Evolutionary conservation across 2,113 vertebrate species (phyloP), one percentile per base, ranked within the genome.

Genomic region (Pardalotus punctatus): DNA sequence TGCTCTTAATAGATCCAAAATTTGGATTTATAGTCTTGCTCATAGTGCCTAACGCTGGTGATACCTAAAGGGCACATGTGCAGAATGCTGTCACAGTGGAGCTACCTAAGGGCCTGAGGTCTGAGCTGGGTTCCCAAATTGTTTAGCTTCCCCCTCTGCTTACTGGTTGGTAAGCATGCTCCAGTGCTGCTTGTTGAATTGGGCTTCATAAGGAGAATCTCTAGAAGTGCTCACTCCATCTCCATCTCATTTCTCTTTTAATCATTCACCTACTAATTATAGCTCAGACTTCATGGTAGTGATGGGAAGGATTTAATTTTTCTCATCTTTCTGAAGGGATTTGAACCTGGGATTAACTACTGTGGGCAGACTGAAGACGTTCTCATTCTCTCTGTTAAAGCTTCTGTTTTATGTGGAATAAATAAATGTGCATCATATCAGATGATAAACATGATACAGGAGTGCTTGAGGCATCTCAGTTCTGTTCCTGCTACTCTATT

Each of bases 351-450:
- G 86, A 77, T 94, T 94, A 96, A 86, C 50, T 84, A 73, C 42
- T 66, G 76, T 66, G 67, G 60, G 82, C 82, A 95, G 73, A 69
- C 20, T 61, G 66, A 80, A 85, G 78, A 85, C 88, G 56, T 82
- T 95, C 62, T 88, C 58, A 42, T 97, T 93, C 81, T 31, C 42
- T 81, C 54, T 77, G 21, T 80, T 92, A 83, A 51, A 90, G 38
- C 47, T 94, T 80, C 54, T 93, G 67, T 65, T 92, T 88, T 88
- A 88, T 81, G 58, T 86, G 76, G 36, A 93, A 94, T 77, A 96
- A 94, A 95, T 76, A 94, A 94, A 81, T 66, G 76, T 93, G 60
- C n/a, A 61, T 70, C 71, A 29, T 76, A 58, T 62, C 66, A 81
- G 76, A 90, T 88, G 90, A 86, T 90, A 93, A 95, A 92, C 54